These are phyloP conservation scores for Trematomus bernacchii DNA, from an alignment of 2,797 vertebrate genomes.

Conservation along the genomic window DNA sequence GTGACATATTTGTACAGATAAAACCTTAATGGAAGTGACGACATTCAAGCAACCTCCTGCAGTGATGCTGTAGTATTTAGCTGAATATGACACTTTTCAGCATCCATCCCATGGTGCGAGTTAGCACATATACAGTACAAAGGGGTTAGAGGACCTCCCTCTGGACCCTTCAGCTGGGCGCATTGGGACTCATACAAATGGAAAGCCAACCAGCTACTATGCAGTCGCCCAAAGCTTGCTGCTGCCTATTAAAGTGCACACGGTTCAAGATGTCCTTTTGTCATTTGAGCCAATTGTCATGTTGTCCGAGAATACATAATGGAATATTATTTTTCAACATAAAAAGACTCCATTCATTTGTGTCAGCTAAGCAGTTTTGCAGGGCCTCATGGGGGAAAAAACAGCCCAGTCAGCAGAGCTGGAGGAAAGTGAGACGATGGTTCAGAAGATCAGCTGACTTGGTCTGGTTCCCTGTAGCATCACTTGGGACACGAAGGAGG, in stretches of 20 bases:
- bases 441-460: constrained; percentile 44
- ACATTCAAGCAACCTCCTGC: constrained; percentile 46
- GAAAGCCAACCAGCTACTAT: constrained; percentile 31
- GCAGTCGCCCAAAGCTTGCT: constrained; percentile 11
- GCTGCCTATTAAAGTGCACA: constrained; percentile 20
- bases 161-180: constrained; percentile 10
- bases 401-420: constrained; percentile 38
- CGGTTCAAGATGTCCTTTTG: not conserved
- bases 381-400: constrained; percentile 26
- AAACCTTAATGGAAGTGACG: constrained; percentile 18
- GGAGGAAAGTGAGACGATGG: constrained; percentile 25
- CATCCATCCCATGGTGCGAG: constrained; percentile 20
- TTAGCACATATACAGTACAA: constrained; percentile 35
- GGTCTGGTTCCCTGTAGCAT: constrained; percentile 29
- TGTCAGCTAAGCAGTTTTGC: constrained; percentile 48
- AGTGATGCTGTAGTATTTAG: constrained; percentile 27
- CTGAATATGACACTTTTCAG: constrained; percentile 35
- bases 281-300: constrained; percentile 25
- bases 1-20: constrained; percentile 1
- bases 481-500: constrained; percentile 11
- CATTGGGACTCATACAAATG: not conserved
- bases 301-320: constrained; percentile 18
- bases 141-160: constrained; percentile 41
- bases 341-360: constrained; percentile 32
- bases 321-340: constrained; percentile 21